Evolutionary conservation across 2,113 vertebrate genomes (phyloP).

Genomic region (Quiscalus mexicanus): DNA sequence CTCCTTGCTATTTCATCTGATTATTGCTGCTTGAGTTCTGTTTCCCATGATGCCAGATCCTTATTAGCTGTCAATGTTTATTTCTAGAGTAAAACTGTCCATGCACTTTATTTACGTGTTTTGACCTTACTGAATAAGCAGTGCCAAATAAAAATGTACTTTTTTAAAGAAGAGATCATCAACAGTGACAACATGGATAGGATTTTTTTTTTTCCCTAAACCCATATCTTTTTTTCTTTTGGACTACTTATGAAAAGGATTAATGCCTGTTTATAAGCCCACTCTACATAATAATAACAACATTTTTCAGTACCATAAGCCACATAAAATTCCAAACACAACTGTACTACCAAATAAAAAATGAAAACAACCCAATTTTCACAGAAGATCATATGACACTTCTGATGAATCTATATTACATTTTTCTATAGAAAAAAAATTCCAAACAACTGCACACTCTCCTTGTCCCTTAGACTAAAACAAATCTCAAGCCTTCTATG

Average conservation of each 20-base stretch:
- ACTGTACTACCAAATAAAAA: neutral
- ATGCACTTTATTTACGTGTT: neutral
- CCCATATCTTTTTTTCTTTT: neutral
- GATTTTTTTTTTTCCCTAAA: neutral
- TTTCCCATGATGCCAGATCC: neutral
- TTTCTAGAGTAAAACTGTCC: neutral
- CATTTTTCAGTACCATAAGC: neutral
- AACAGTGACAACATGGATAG: neutral
- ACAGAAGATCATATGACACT: neutral
- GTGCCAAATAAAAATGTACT: neutral
- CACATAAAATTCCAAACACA: neutral
- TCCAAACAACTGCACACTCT: accelerated
- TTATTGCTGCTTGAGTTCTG: neutral
- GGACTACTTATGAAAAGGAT: neutral
- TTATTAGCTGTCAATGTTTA: neutral
- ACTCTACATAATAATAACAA: neutral
- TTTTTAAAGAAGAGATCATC: neutral
- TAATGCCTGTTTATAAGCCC: neutral
- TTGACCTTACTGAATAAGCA: neutral
- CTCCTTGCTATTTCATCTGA: neutral
- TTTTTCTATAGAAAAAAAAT: neutral
- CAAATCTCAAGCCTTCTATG: neutral
- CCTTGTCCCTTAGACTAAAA: neutral
- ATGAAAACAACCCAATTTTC: neutral
- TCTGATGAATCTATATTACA: neutral